Evolutionary conservation across 2,888 invertebrate genomes (phyloP).

Genomic region (Leptinotarsa rubiginosa): DNA sequence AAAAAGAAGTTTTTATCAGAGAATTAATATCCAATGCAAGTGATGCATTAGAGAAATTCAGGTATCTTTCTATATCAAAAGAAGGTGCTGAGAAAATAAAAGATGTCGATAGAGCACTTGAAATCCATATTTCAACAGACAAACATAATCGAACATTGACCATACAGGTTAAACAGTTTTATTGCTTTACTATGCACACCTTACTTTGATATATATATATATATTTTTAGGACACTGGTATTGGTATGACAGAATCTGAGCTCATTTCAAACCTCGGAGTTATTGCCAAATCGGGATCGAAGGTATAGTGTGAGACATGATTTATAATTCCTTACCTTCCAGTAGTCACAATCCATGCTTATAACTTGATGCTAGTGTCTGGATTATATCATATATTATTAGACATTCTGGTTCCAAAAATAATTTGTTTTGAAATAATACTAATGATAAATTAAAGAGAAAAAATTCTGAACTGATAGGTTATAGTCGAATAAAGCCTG

Average conservation of each 20-base stretch:
- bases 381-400: too few relatives aligned
- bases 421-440: too few relatives aligned
- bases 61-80: conserved; percentile 78
- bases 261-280: conserved; percentile 91
- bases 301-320: conserved; percentile 66
- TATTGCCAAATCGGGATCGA: conserved; percentile 96
- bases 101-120: conserved; percentile 76
- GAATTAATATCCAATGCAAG: conserved; percentile 97
- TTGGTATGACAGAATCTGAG: conserved; percentile 96
- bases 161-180: conserved; percentile 76
- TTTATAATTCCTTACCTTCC: neutral
- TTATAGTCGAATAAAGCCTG: too few relatives aligned
- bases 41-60: conserved; percentile 95
- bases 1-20: conserved; percentile 96
- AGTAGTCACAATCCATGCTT: too few relatives aligned
- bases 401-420: too few relatives aligned
- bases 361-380: too few relatives aligned
- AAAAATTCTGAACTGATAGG: too few relatives aligned
- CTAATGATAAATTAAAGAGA: too few relatives aligned
- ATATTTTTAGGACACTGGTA: conserved; percentile 81
- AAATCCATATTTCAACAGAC: conserved; percentile 90
- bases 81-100: conserved; percentile 66
- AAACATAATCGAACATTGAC: conserved; percentile 86
- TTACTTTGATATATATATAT: conserved; percentile 7
- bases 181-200: neutral